Evolutionary conservation across 1,140 invertebrate species (phyloP).

Genomic region (Drosophila ogumai): DNA sequence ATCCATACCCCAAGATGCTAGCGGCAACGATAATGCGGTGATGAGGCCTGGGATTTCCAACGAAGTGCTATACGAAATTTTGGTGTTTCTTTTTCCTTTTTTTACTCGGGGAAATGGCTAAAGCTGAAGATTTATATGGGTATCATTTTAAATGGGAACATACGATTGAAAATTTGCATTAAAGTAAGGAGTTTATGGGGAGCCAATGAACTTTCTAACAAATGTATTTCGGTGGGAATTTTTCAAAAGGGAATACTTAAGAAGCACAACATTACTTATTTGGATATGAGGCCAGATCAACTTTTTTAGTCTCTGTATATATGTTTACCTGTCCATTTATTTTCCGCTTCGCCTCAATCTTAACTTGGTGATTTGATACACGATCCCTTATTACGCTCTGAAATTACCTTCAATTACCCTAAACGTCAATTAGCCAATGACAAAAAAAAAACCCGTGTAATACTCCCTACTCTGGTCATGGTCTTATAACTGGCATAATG

Average conservation of each 20-base stretch:
- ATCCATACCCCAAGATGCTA: constrained; percentile 22
- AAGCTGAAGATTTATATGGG: constrained; percentile 24
- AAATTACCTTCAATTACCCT: constrained; percentile 48
- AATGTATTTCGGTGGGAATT: constrained; percentile 6
- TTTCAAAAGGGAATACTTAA: constrained; percentile 14
- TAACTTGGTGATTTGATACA: constrained; percentile 7
- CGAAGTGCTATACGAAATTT: constrained; percentile 36
- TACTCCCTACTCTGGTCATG: constrained; percentile 35
- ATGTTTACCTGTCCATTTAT: not conserved
- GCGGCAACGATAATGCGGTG: constrained; percentile 21
- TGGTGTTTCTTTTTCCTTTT: constrained; percentile 18
- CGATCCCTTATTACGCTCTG: constrained; percentile 24
- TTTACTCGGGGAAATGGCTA: constrained; percentile 1
- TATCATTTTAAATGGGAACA: constrained; percentile 31
- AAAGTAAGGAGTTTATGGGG: constrained; percentile 28
- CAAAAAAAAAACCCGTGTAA: constrained; percentile 18
- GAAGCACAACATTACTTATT: constrained; percentile 6
- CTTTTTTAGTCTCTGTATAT: not conserved
- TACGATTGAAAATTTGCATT: constrained; percentile 41
- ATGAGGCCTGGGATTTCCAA: constrained; percentile 40
- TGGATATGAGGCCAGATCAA: constrained; percentile 1
- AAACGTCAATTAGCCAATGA: constrained; percentile 33
- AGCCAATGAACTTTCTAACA: constrained; percentile 31
- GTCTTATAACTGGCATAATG: constrained; percentile 38
- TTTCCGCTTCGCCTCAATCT: constrained; percentile 18